Base-by-base conservation (phyloP, 2,888 invertebrate species). In the Scaptomyza tumidula region DNA sequence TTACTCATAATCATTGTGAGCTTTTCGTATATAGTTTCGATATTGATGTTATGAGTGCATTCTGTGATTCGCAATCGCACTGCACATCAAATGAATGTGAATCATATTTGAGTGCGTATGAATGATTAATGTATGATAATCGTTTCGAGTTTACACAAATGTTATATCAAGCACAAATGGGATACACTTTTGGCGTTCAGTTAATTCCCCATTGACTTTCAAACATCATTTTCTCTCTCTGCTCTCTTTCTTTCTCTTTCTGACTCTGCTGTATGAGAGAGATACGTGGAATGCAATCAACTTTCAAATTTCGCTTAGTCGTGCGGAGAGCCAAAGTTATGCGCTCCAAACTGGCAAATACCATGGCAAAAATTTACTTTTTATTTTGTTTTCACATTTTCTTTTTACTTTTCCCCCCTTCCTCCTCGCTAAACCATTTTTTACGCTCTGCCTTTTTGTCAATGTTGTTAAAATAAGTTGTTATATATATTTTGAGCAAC, bases 251-350 rank as follows among this genome's bases (percentile, higher is more conserved):
- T 53, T 31, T 24, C 7, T 11, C 3, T 43, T 24, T 19, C 16
- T 16, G 46, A 33, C 1, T 19, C 29, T 44, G 19, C n/a, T 1
- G 41, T 24, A 24, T 24, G 24, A 4, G 3, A 3, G 48, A 56
- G 14, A 37, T 79, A 75, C 68, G 71, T 80, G 82, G 81, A 78
- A 86, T 85, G 81, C 79, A 85, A 84, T 75, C 72, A 82, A 81
- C 85, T 85, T 81, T 75, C 57, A 53, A 68, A 5, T 24, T 24
- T 24, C 24, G 24, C 24, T 24, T 24, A 24, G 24, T 24, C 24
- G 24, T 24, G 24, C 24, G 24, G 43, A 49, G 43, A 35, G 44
- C 43, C 41, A 73, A 77, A 70, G 64, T 69, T 78, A 78, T 74
- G 70, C 62, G 48, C 19, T 69, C 44, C 57, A 80, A 72, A 69